Evolutionary conservation across 2,888 invertebrate genomes (phyloP).

Genomic region (Hypena proboscidalis): DNA sequence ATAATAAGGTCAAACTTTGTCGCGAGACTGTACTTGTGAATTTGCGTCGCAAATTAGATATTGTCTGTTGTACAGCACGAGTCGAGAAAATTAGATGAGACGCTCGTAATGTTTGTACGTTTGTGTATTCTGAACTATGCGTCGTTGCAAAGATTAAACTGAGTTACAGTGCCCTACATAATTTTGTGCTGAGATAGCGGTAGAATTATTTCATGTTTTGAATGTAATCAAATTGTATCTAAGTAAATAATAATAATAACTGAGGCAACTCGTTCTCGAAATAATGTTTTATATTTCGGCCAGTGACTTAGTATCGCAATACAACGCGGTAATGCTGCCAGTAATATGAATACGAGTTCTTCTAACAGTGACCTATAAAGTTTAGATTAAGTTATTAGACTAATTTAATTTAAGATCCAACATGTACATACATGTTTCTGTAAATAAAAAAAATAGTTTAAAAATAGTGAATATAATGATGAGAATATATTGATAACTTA

Average conservation of each 20-base stretch:
- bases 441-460: too few relatives aligned
- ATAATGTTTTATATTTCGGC: too few relatives aligned
- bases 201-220: background rate
- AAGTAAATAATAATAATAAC: background rate
- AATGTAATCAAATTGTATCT: background rate
- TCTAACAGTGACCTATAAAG: too few relatives aligned
- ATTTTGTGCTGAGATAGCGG: background rate
- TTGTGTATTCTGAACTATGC: conserved; percentile 4
- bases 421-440: too few relatives aligned
- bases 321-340: too few relatives aligned
- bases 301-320: too few relatives aligned
- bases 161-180: background rate
- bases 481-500: too few relatives aligned
- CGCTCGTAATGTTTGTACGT: conserved; percentile 8
- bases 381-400: too few relatives aligned
- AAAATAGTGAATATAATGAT: too few relatives aligned
- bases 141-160: conserved; percentile 1
- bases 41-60: conserved; percentile 44
- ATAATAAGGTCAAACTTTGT: conserved; percentile 52
- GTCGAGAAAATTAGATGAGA: conserved; percentile 7
- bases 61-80: conserved; percentile 21
- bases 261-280: too few relatives aligned
- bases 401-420: too few relatives aligned
- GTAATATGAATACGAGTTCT: too few relatives aligned
- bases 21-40: conserved; percentile 25